A percentile compares a stretch with the other conserved stretches of the same genome.
These are phyloP conservation scores for Parnassius apollo DNA, from an alignment of 2,888 invertebrate species.

Conservation along the genomic window DNA sequence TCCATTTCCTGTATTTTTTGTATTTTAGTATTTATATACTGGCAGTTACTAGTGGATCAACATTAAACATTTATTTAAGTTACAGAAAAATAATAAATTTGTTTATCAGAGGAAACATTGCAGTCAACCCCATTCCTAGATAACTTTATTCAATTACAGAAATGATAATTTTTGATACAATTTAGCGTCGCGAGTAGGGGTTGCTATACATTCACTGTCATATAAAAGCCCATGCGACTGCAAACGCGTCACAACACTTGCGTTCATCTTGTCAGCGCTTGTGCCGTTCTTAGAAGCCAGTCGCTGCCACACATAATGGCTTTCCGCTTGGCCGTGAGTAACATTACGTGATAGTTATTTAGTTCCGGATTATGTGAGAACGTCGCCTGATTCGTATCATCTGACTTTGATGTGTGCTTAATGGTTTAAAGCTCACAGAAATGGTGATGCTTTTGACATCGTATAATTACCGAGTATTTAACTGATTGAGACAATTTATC, in stretches of 20 bases:
- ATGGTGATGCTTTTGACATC: not conserved
- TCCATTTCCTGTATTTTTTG: no score
- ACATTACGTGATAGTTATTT: conserved; percentile 27
- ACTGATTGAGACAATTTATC: no score
- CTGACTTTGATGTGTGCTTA: not conserved
- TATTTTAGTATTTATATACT: no score
- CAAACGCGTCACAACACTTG: conserved; percentile 73
- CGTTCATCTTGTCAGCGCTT: conserved; percentile 77
- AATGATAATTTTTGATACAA: conserved; percentile 42
- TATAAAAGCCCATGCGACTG: conserved; percentile 62
- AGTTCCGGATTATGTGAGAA: conserved; percentile 19
- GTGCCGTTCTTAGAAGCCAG: conserved; percentile 39
- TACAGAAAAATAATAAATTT: no score
- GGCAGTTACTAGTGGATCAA: no score
- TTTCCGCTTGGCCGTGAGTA: conserved; percentile 69
- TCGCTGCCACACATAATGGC: conserved; percentile 53
- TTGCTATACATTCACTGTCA: conserved; percentile 64
- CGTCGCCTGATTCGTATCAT: not conserved
- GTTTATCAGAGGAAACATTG: no score
- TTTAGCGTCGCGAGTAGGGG: conserved; percentile 56
- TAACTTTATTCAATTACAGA: conserved; percentile 35
- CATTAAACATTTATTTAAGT: no score
- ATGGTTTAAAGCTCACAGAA: not conserved
- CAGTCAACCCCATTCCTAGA: not conserved
- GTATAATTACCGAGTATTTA: no score